Base-by-base conservation (phyloP, 2,113 vertebrate species). In the Heloderma charlesbogerti region DNA sequence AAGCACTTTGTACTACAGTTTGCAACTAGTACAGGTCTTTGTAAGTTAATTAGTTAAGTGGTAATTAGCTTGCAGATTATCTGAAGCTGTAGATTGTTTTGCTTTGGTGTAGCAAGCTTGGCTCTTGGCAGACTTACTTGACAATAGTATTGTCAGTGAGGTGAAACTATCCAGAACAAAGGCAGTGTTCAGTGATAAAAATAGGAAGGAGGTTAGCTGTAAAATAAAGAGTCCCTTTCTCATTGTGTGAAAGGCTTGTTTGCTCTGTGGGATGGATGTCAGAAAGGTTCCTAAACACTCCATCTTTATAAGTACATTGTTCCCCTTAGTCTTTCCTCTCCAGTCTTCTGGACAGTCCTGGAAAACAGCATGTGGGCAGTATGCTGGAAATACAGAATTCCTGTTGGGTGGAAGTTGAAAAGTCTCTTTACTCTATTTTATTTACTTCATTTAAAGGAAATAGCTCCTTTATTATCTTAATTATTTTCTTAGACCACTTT, bases 121-220 rank as follows among this genome's bases (percentile, higher is more conserved):
- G 27, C 7, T 37, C 72, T 77, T 83, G n/a, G 8, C 57, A 40
- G 12, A n/a, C 63, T 43, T 67, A 45, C 29, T 67, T 79, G 37
- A 66, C 37, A 48, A n/a, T 67, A 72, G n/a, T 48, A 88, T 51
- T 15, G 31, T 69, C 34, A 88, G 15, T 67, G 40, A 80, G 16
- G 31, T 80, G 31, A 75, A 87, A 75, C 20, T 77, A 31, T 27
- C n/a, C 34, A 88, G 77, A 88, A 80, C 63, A 37, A 88, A 69
- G 1, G 60, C 34, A 69, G 13, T 48, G 37, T 34, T 88, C 80
- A 43, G 60, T 80, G 69, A 72, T 88, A 67, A 67, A 80, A 79
- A 80, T 69, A 88, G 60, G 40, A 78, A 31, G 27, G 54, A 22
- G 7, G 22, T 54, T 45, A 77, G n/a, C 10, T 88, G 34, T 48